phyloP scores from a whole-genome alignment of 2,797 vertebrate species.

The Leucoraja ocellata region DNA sequence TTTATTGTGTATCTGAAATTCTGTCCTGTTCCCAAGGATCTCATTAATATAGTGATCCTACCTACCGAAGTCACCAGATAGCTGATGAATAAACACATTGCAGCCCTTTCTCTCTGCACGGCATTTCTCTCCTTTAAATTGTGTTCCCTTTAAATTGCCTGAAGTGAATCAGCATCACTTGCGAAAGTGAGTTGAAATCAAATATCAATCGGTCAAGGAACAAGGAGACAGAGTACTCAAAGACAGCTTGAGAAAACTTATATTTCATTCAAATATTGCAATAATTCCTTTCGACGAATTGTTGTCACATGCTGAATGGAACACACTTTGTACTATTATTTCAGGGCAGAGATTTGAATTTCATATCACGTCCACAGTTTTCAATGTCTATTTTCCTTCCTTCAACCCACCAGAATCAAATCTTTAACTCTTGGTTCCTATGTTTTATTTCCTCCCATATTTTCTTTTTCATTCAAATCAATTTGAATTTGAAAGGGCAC shows the following conservation, averaged over 20 bases:
- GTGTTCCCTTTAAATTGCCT: background rate
- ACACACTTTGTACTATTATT: slow-evolving; percentile 6
- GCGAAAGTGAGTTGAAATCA: slow-evolving; percentile 20
- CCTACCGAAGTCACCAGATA: background rate
- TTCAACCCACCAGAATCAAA: background rate
- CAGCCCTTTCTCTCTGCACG: background rate
- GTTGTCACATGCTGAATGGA: background rate
- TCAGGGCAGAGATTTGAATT: slow-evolving; percentile 24
- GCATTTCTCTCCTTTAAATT: background rate
- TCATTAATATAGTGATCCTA: background rate
- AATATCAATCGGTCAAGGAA: slow-evolving; percentile 27
- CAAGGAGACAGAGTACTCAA: background rate
- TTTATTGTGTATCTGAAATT: background rate
- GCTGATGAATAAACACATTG: background rate
- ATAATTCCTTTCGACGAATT: background rate
- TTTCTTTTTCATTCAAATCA: background rate
- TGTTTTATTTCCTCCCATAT: no score
- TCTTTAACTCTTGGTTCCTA: background rate
- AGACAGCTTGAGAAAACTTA: background rate
- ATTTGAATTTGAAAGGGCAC: background rate
- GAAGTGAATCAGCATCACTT: slow-evolving; percentile 33
- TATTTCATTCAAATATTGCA: background rate
- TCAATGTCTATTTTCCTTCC: background rate
- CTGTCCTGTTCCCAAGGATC: background rate
- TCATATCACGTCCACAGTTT: background rate